A percentile compares a stretch with the other conserved stretches of the same genome.
Evolutionary conservation across 2,888 invertebrate genomes (phyloP).

Genomic region (Graphium colonna): DNA sequence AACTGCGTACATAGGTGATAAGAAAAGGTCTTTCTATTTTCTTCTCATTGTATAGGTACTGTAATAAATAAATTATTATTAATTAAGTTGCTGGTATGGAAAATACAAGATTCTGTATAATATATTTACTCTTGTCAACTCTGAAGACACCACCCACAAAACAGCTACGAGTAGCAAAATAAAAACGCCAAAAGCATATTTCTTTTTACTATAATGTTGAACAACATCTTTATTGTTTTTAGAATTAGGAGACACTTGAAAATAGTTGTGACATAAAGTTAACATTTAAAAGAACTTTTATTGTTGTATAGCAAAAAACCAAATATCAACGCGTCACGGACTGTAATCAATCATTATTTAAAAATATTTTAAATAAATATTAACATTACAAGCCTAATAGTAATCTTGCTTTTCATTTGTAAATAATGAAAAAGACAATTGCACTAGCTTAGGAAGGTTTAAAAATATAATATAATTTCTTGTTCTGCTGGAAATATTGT

Average conservation of each 20-base stretch:
- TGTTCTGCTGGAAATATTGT: not conserved
- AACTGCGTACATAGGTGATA: slow-evolving; percentile 96
- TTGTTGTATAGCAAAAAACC: slow-evolving; percentile 22
- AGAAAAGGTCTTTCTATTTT: slow-evolving; percentile 96
- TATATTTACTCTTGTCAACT: slow-evolving; percentile 91
- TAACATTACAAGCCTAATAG: slow-evolving; percentile 9
- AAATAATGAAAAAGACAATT: not conserved
- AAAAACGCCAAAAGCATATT: slow-evolving; percentile 90
- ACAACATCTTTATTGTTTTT: slow-evolving; percentile 63
- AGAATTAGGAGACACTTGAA: slow-evolving; percentile 59
- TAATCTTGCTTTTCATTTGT: slow-evolving; percentile 10
- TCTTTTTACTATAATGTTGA: slow-evolving; percentile 58
- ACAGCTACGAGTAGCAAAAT: slow-evolving; percentile 94
- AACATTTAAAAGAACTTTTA: slow-evolving; percentile 60
- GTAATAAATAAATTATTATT: slow-evolving; percentile 32
- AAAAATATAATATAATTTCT: not conserved
- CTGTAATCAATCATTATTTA: slow-evolving; percentile 19
- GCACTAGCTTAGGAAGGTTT: not conserved
- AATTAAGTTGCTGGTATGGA: too few relatives aligned
- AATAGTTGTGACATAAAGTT: slow-evolving; percentile 76
- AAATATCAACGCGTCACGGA: slow-evolving; percentile 23
- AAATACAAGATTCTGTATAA: too few relatives aligned
- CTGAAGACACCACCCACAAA: slow-evolving; percentile 97
- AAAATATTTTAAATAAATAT: slow-evolving; percentile 6
- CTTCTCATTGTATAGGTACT: slow-evolving; percentile 93